A percentile compares a stretch with the other conserved stretches of the same genome.
Conservation (phyloP, 2,888 invertebrate genomes). For the Oligia strigilis region DNA sequence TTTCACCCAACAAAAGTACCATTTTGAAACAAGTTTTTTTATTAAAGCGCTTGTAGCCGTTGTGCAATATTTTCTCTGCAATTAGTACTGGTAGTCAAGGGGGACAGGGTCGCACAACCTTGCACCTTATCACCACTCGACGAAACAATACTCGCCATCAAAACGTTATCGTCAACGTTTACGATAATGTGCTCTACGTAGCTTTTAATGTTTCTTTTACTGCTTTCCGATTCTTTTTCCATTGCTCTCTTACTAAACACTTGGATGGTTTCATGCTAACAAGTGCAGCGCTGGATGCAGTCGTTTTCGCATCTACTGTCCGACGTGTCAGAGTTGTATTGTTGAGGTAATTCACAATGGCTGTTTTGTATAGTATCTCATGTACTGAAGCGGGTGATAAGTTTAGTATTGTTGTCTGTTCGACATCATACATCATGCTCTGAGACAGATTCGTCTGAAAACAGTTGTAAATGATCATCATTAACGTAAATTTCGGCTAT, state of each 20-base stretch:
- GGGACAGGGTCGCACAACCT: constrained; percentile 56
- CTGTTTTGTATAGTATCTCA: constrained; percentile 33
- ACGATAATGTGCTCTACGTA: not conserved
- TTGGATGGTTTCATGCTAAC: not conserved
- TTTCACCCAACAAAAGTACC: constrained; percentile 21
- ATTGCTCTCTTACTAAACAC: constrained; percentile 14
- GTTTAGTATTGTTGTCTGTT: constrained; percentile 18
- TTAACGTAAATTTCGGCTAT: constrained; percentile 17
- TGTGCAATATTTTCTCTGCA: constrained; percentile 39
- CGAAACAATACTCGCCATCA: constrained; percentile 42
- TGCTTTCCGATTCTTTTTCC: constrained; percentile 1
- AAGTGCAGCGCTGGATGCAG: constrained; percentile 24
- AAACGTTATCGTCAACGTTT: constrained; percentile 18
- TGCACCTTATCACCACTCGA: constrained; percentile 58
- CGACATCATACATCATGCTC: not conserved
- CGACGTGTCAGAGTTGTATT: not conserved
- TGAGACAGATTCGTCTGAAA: constrained; percentile 16
- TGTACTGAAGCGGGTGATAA: constrained; percentile 7
- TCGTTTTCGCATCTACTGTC: constrained; percentile 10
- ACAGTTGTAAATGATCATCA: constrained; percentile 24
- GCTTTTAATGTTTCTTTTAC: not conserved
- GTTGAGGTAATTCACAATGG: constrained; percentile 15
- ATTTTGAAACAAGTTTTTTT: constrained; percentile 25
- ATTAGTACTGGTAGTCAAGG: constrained; percentile 38
- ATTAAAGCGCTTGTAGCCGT: constrained; percentile 6